A percentile compares a stretch with the other conserved stretches of the same genome.
These are phyloP conservation scores for Podarcis muralis DNA, from an alignment of 2,113 vertebrate species.

Conservation along the genomic window DNA sequence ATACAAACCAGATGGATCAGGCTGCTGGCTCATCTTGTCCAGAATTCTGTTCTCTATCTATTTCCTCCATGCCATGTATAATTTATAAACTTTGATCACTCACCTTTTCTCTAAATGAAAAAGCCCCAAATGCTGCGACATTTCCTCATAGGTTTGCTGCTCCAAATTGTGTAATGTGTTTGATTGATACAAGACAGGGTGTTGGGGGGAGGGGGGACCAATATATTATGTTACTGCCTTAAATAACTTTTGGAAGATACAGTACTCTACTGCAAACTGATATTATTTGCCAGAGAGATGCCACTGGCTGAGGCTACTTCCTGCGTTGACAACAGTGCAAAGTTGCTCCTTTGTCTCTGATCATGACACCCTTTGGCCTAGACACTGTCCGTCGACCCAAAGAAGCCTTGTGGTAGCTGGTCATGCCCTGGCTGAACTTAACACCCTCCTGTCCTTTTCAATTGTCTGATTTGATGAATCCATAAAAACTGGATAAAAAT, in stretches of 20 bases:
- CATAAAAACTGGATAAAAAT: not conserved
- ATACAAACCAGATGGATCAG: not conserved
- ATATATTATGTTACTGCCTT: too few species aligned
- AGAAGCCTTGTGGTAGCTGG: not conserved
- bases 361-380: not conserved
- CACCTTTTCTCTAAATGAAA: too few species aligned
- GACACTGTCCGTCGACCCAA: not conserved
- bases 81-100: too few species aligned
- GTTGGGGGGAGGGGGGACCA: not conserved
- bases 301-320: not conserved
- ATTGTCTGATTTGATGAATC: not conserved
- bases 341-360: not conserved
- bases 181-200: not conserved
- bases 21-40: too few species aligned
- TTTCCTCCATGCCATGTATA: not conserved
- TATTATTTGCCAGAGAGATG: not conserved
- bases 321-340: not conserved
- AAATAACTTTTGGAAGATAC: not conserved
- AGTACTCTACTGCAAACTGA: not conserved
- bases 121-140: too few species aligned
- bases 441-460: not conserved
- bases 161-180: not conserved
- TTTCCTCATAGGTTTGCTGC: too few species aligned
- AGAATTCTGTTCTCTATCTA: too few species aligned
- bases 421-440: not conserved